phyloP scores from a whole-genome alignment of 1,140 invertebrate species.

The Bursaphelenchus mucronatus region DNA sequence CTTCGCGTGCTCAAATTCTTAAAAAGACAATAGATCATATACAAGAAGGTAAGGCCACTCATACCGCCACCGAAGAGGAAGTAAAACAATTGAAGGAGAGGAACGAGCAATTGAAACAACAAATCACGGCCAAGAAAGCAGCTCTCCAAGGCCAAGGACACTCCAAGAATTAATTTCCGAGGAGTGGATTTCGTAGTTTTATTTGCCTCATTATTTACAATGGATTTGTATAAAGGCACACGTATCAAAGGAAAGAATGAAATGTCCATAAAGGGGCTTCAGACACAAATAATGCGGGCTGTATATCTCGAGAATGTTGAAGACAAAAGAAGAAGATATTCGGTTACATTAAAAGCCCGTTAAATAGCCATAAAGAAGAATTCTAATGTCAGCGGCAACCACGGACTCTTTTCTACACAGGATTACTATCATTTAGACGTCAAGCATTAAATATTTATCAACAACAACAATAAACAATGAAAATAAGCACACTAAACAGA shows the following conservation, averaged over 20 bases:
- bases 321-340: not conserved
- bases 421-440: not conserved
- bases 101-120: conserved; percentile 20
- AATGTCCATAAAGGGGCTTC: conserved; percentile 7
- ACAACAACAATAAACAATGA: not conserved
- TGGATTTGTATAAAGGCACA: not conserved
- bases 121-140: conserved; percentile 19
- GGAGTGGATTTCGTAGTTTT: not conserved
- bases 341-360: no score
- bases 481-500: not conserved
- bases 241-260: not conserved
- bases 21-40: conserved; percentile 84
- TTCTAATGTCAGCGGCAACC: no score
- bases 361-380: no score
- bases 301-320: conserved; percentile 5
- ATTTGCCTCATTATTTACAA: not conserved
- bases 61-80: conserved; percentile 15
- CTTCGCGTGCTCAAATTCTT: conserved; percentile 89
- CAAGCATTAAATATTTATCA: conserved; percentile 4
- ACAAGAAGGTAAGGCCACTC: conserved; percentile 19
- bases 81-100: conserved; percentile 10
- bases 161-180: not conserved
- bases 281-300: no score
- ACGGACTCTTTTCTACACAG: not conserved
- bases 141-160: not conserved